phyloP scores from a whole-genome alignment of 2,797 vertebrate genomes.

The Choloepus didactylus region DNA sequence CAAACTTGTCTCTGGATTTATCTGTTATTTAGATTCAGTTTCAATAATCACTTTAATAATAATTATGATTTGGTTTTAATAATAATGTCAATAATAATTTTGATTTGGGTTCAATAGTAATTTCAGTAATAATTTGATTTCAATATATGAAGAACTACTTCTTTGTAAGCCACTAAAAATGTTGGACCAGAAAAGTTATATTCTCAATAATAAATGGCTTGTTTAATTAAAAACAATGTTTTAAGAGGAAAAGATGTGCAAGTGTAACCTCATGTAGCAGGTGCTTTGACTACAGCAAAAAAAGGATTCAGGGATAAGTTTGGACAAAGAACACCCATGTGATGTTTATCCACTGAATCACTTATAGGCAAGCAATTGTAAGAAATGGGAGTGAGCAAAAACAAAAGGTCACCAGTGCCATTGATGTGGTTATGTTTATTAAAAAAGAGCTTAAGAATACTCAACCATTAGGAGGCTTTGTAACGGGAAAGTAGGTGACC shows the following conservation, averaged over 20 bases:
- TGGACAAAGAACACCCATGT: neutral
- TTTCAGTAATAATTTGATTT: conserved; percentile 24
- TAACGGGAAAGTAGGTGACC: neutral
- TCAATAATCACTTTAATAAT: conserved; percentile 36
- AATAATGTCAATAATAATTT: conserved; percentile 14
- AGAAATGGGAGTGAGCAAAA: neutral
- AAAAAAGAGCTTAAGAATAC: conserved; percentile 30
- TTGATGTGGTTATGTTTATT: neutral
- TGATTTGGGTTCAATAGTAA: neutral
- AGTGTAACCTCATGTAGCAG: neutral
- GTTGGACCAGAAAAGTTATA: conserved; percentile 26
- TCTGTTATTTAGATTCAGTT: neutral
- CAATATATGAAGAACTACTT: neutral
- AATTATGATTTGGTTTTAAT: neutral
- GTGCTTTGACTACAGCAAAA: neutral
- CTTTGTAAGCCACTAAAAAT: conserved; percentile 14
- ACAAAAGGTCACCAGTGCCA: neutral
- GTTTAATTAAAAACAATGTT: neutral
- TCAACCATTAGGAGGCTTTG: neutral
- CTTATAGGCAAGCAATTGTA: neutral
- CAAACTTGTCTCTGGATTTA: neutral
- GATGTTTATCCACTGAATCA: neutral
- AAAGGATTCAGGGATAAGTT: neutral
- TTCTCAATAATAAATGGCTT: conserved; percentile 45
- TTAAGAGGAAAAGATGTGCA: neutral